Evolutionary conservation across 2,113 vertebrate species (phyloP).

Genomic region (Archilochus colubris): DNA sequence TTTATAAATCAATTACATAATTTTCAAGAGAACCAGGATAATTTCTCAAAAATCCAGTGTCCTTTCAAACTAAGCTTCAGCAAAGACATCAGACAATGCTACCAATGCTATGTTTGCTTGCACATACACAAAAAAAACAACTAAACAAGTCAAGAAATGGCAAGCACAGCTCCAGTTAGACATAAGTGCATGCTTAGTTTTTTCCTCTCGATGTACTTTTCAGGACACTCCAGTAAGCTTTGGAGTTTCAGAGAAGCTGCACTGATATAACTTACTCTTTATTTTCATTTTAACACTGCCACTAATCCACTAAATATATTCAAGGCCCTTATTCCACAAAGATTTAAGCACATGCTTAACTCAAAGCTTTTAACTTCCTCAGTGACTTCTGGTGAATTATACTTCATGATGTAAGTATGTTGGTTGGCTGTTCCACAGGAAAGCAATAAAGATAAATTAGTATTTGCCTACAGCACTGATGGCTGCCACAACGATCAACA

Average conservation of each 20-base stretch:
- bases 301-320: not conserved
- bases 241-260: not conserved
- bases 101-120: not conserved
- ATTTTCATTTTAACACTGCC: not conserved
- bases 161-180: not conserved
- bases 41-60: not conserved
- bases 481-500: not conserved
- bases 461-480: not conserved
- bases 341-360: not conserved
- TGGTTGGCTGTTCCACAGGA: not conserved
- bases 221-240: not conserved
- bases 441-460: conserved; percentile 9
- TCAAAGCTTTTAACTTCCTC: not conserved
- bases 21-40: not conserved
- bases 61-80: not conserved
- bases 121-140: not conserved
- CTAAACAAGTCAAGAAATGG: not conserved
- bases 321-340: not conserved
- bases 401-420: not conserved
- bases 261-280: not conserved
- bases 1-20: no score
- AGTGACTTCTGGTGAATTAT: not conserved
- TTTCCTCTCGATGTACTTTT: not conserved
- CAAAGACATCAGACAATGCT: not conserved
- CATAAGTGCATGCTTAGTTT: not conserved